Base-by-base conservation (phyloP, 2,888 invertebrate species). In the Chironomus riparius region DNA sequence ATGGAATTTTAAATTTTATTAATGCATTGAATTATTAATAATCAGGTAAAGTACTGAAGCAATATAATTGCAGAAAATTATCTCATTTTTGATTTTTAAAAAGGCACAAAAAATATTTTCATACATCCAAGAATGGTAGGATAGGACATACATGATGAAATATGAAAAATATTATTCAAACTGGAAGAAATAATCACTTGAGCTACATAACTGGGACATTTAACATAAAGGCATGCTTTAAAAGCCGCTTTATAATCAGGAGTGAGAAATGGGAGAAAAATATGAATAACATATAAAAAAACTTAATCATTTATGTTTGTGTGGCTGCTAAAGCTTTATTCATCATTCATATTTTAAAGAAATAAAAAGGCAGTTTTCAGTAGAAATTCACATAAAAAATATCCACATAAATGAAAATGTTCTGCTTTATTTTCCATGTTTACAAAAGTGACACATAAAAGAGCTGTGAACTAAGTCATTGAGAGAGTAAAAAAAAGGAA, bases 291-390 rank as follows among this genome's bases (percentile, higher is more conserved):
- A 38, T 56, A 18, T 56, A 56, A 56, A 50, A 15, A 15, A 18
- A 56, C 18, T 56, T 56, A 56, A 56, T 65, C 65, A 65, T 65
- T 65, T 65, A 65, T 65, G 65, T 24, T 65, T 65, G 65, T 65
- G 65, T 24, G 24, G 13, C 10, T 65, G 65, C 13, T 18, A 24
- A 24, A 65, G 65, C 65, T 65, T 65, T 56, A 56, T 56, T 56
- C 18, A 65, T 65, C 65, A 65, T 65, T 65, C 65, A 65, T 65
- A 65, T 24, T 65, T 65, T 65, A 65, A 24, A 10, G 65, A 5
- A 65, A 65, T 21, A 56, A 56, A 56, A 56, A 56, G 56, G 56
- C 15, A 56, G 56, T 56, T 15, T 18, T 15, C 18, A 15, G 50
- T 15, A 50, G 50, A 50, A 50, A 50, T 10, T 38, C 38, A 38